Evolutionary conservation across 2,888 invertebrate species (phyloP).

Genomic region (Epistrophe eligans): DNA sequence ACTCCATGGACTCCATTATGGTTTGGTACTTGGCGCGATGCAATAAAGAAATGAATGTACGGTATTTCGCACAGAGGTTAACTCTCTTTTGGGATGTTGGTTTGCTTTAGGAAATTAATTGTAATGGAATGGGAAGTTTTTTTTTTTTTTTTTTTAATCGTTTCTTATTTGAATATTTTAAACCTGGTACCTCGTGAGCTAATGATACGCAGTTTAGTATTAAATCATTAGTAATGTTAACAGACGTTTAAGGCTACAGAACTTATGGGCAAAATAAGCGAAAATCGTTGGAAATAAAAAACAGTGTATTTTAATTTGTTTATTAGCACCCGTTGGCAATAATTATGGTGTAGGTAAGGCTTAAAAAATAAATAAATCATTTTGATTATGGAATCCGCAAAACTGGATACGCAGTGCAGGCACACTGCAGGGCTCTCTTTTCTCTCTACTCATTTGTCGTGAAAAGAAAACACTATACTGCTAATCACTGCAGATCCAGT

Average conservation of each 20-base stretch:
- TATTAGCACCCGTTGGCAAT: too few relatives aligned
- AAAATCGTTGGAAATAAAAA: too few relatives aligned
- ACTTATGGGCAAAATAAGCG: not conserved
- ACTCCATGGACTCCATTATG: conserved; percentile 35
- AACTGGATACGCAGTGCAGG: too few relatives aligned
- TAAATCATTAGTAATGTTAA: not conserved
- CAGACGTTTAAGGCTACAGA: not conserved
- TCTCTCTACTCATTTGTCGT: too few relatives aligned
- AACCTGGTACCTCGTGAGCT: not conserved
- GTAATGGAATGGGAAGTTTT: conserved; percentile 22
- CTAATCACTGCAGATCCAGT: too few relatives aligned
- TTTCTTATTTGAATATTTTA: not conserved
- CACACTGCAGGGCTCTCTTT: too few relatives aligned
- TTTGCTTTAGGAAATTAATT: not conserved
- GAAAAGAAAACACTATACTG: too few relatives aligned
- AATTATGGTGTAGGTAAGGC: too few relatives aligned
- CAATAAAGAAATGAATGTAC: not conserved
- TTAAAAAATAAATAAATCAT: too few relatives aligned
- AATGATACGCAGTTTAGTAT: not conserved
- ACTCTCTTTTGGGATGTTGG: not conserved
- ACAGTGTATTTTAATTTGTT: too few relatives aligned
- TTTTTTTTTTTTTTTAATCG: not conserved
- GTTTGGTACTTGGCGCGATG: not conserved
- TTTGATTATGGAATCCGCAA: too few relatives aligned
- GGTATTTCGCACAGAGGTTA: conserved; percentile 8